Base-by-base conservation (phyloP, 2,797 vertebrate genomes). In the Halcyon leucocephala region DNA sequence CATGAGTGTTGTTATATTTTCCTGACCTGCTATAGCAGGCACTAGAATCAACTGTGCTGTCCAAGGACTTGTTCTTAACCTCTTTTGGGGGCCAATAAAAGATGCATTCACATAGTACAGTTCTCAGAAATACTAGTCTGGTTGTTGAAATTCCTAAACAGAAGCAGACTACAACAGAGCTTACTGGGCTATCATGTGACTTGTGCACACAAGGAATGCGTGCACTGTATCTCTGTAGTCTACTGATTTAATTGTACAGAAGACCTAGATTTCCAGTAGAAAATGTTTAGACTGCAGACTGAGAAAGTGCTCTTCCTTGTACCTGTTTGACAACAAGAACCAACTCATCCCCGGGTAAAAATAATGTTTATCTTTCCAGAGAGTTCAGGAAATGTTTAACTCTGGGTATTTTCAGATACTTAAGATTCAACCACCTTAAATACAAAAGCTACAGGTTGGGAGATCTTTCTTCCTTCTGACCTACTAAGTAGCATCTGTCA, bases 31-130 rank as follows among this genome's bases (percentile, higher is more conserved):
- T 51, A 8, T 1, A 69, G 44, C 19, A 69, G 37, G 61, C 9
- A 35, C 6, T 24, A 31, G 28, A 72, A 41, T 24, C 18, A 70
- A 26, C 22, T 51, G 35, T 16, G 24, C 18, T 55, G 19, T 33
- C 44, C 58, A 69, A 65, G 33, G 12, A 6, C 13, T 4, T 11
- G 3, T 31, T 82, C 52, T 37, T 24, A 69, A 15, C 28, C 18
- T 49, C 37, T 52, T 61, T 82, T 16, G 87, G 24, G 48, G 22
- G 28, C 6, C 35, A 44, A 19, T 25, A n/a, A 46, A 67, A 81
- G 69, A 67, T 16, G 13, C 6, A 14, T 24, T 16, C 3, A 5
- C 4, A 2, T 35, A 5, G 1, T 9, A 49, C n/a, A 24, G 12
- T 61, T 79, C 12, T 54, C 51, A 70, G 67, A 81, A 79, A 58